Conservation (phyloP, 2,888 invertebrate genomes). For the Deroplatys truncata region DNA sequence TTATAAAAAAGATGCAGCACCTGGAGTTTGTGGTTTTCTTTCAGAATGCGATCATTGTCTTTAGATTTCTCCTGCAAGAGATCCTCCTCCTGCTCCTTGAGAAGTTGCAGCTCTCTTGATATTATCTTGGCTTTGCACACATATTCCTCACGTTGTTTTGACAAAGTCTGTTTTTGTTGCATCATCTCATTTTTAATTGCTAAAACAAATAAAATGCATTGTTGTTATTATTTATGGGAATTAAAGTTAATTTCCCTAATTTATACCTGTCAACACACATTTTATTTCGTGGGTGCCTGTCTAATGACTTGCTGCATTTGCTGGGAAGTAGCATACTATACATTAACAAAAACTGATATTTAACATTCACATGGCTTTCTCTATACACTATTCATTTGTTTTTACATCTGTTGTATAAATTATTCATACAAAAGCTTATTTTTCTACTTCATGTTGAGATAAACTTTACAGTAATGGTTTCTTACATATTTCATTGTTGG, state of each 20-base stretch:
- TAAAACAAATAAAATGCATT: constrained; percentile 36
- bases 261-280: not conserved
- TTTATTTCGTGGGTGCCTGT: not conserved
- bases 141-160: constrained; percentile 78
- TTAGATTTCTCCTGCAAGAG: constrained; percentile 62
- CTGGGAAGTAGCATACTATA: not conserved
- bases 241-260: not conserved
- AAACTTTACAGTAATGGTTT: no score
- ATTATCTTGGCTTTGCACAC: constrained; percentile 68
- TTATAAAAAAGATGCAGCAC: constrained; percentile 46
- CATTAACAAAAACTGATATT: no score
- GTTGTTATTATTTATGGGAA: not conserved
- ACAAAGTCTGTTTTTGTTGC: constrained; percentile 74
- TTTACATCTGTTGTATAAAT: no score
- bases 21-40: constrained; percentile 81
- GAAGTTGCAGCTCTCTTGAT: constrained; percentile 71
- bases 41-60: constrained; percentile 72
- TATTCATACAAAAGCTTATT: no score
- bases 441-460: no score
- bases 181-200: constrained; percentile 78
- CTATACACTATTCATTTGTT: no score
- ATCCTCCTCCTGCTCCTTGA: constrained; percentile 75
- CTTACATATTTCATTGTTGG: no score
- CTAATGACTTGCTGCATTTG: not conserved
- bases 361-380: no score